A percentile compares a stretch with the other conserved stretches of the same genome.
Evolutionary conservation across 2,888 invertebrate species (phyloP).

Genomic region (Caenorhabditis sulstoni): DNA sequence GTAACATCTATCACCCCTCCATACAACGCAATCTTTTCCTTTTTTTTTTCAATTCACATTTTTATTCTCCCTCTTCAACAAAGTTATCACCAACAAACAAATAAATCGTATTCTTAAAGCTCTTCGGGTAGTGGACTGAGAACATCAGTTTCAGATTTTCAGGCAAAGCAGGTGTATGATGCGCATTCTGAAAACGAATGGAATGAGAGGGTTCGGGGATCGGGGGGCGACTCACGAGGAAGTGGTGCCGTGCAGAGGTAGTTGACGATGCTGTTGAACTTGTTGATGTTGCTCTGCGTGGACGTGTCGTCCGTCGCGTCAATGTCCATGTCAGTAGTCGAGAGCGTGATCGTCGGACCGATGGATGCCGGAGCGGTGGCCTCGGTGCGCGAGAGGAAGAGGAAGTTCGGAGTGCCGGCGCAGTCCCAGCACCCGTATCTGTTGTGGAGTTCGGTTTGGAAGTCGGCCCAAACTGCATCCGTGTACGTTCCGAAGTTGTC

Average conservation of each 20-base stretch:
- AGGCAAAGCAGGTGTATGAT: slow-evolving; percentile 29
- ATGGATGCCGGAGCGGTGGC: neutral
- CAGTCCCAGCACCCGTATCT: slow-evolving; percentile 57
- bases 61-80: slow-evolving; percentile 7
- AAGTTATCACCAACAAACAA: neutral
- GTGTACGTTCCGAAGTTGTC: slow-evolving; percentile 47
- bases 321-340: slow-evolving; percentile 47
- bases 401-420: slow-evolving; percentile 45
- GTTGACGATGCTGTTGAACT: slow-evolving; percentile 53
- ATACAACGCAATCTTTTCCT: neutral
- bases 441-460: slow-evolving; percentile 34
- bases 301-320: slow-evolving; percentile 53
- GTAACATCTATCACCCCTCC: slow-evolving; percentile 3
- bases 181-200: slow-evolving; percentile 37
- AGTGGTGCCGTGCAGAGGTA: slow-evolving; percentile 23
- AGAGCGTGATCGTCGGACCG: slow-evolving; percentile 24
- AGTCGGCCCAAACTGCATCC: slow-evolving; percentile 32
- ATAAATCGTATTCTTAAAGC: slow-evolving; percentile 21
- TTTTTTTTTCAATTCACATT: neutral
- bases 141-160: neutral
- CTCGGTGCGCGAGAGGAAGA: slow-evolving; percentile 45
- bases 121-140: slow-evolving; percentile 38
- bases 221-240: slow-evolving; percentile 23
- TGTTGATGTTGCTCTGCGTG: slow-evolving; percentile 40
- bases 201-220: neutral